Evolutionary conservation across 2,888 invertebrate species (phyloP).

Genomic region (Protonemura montana): DNA sequence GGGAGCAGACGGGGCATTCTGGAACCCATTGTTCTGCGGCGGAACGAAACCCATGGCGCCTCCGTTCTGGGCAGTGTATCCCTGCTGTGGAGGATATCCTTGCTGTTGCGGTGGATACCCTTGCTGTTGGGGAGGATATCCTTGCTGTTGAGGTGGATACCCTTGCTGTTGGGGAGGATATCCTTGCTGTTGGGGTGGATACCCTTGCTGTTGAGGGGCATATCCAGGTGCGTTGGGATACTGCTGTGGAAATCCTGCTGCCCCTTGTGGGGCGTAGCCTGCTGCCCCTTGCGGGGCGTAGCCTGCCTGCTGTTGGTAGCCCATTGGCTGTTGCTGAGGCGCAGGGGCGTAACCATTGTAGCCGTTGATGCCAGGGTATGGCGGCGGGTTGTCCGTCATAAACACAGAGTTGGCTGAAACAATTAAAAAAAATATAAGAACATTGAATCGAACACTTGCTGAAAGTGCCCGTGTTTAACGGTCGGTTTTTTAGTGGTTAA

Average conservation of each 20-base stretch:
- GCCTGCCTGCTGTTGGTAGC: constrained; percentile 42
- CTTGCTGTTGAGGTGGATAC: neutral
- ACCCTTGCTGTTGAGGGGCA: neutral
- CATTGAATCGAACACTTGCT: too few species aligned
- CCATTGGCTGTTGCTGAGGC: constrained; percentile 52
- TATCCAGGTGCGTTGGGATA: neutral
- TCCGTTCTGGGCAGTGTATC: neutral
- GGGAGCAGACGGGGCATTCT: constrained; percentile 50
- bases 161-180: neutral
- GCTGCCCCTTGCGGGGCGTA: too few species aligned
- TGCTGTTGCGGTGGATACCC: neutral
- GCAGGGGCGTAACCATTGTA: constrained; percentile 58
- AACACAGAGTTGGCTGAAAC: constrained; percentile 79
- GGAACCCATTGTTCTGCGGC: neutral
- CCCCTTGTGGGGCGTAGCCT: too few species aligned
- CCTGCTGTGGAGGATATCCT: neutral
- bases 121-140: neutral
- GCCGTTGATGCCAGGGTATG: constrained; percentile 86
- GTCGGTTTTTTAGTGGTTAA: too few species aligned
- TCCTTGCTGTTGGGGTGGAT: neutral
- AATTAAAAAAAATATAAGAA: too few species aligned
- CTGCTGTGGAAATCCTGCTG: too few species aligned
- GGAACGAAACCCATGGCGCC: neutral
- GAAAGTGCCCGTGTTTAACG: too few species aligned
- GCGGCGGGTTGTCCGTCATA: constrained; percentile 90